Conservation (phyloP, 2,113 vertebrate genomes). For the Brienomyrus longianalis region DNA sequence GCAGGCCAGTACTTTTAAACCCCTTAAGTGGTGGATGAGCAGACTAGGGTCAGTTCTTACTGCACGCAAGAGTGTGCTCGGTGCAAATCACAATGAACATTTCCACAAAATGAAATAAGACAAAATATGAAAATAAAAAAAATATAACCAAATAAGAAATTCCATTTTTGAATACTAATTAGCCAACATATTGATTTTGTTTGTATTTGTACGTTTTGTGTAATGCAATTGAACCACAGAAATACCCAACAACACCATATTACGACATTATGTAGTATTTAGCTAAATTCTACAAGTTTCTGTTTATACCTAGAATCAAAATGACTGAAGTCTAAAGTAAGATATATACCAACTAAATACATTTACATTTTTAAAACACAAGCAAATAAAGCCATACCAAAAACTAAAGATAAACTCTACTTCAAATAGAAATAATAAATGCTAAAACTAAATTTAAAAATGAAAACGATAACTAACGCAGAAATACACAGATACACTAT, state of each 20-base stretch:
- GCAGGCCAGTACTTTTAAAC: too few species aligned
- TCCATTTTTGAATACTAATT: background rate
- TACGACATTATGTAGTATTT: background rate
- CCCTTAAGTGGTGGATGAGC: too few species aligned
- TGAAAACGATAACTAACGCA: too few species aligned
- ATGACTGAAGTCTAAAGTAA: background rate
- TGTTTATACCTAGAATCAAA: background rate
- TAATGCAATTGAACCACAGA: background rate
- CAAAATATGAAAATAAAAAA: background rate
- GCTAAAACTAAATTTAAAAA: too few species aligned
- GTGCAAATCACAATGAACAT: background rate
- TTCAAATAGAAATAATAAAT: background rate
- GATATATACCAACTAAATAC: background rate
- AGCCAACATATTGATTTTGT: background rate
- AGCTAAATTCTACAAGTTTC: background rate
- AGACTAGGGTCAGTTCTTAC: too few species aligned
- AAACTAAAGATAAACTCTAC: background rate
- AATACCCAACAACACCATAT: background rate
- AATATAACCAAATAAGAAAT: background rate
- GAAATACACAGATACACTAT: too few species aligned
- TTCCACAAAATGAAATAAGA: background rate
- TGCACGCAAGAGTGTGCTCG: background rate
- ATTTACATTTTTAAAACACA: background rate
- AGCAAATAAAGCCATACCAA: background rate
- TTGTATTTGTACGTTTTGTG: background rate